These are phyloP conservation scores for Onthophagus sagittarius DNA, from an alignment of 2,888 invertebrate species.

Conservation along the genomic window DNA sequence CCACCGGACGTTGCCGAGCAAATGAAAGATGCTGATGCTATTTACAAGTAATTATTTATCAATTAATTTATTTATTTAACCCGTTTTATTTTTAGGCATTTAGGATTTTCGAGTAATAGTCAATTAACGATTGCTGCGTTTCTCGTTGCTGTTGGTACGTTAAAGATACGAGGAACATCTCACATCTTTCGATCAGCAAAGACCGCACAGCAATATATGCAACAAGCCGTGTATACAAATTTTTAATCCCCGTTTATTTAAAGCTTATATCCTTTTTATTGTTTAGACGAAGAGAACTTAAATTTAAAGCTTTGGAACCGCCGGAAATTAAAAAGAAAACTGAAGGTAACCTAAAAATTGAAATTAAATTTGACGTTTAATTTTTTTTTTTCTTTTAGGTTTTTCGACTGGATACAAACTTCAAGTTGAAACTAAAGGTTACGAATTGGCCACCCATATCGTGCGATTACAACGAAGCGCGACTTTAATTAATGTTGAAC, in stretches of 20 bases:
- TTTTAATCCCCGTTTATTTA: background rate
- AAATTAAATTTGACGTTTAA: no score
- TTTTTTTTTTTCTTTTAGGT: background rate
- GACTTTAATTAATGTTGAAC: conserved; percentile 54
- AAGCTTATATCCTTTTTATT: background rate
- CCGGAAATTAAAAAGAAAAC: background rate
- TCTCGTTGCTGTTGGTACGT: conserved; percentile 60
- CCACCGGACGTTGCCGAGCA: conserved; percentile 49
- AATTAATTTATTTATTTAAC: background rate
- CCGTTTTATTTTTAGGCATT: conserved; percentile 9
- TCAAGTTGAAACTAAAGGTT: conserved; percentile 33
- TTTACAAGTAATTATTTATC: conserved; percentile 18
- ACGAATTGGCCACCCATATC: conserved; percentile 56
- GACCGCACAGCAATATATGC: conserved; percentile 20
- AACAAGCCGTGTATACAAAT: conserved; percentile 17
- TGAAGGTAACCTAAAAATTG: background rate
- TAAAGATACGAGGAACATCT: conserved; percentile 65
- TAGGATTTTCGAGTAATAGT: conserved; percentile 18
- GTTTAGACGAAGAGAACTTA: conserved; percentile 17
- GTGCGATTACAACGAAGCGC: conserved; percentile 56
- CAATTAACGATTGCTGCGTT: conserved; percentile 50
- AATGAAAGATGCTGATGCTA: conserved; percentile 22
- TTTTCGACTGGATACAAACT: background rate
- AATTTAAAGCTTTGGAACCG: conserved; percentile 5
- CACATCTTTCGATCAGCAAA: conserved; percentile 58